Base-by-base conservation (phyloP, 2,888 invertebrate genomes). In the Chesias legatella region DNA sequence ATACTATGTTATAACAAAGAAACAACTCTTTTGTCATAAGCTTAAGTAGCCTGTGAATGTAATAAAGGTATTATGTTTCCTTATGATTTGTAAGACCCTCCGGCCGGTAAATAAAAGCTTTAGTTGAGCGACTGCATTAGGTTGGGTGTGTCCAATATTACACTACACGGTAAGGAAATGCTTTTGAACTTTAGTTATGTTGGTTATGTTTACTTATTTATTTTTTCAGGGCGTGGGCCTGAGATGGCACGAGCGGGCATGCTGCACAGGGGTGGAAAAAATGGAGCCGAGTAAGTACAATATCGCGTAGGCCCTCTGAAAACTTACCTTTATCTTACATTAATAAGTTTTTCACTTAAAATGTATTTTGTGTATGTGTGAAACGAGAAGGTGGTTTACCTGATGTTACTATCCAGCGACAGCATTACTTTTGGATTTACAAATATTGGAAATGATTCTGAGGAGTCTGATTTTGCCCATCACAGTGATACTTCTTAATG, bases 241-340 rank as follows among this genome's bases (percentile, higher is more conserved):
- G 91, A 91, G 89, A 93, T 93, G 93, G 92, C 93, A 88, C 91
- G 92, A 85, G 92, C 92, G 90, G 93, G 92, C 76, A 93, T 93
- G 90, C 91, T 92, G 88, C 92, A 93, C 88, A 92, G 92, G 90
- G 90, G 90, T 74, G 91, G 92, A 84, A 92, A 92, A 90, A 92
- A 92, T 85, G 91, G 92, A 86, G 90, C 92, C 73, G 93, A 93
- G 93, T 93, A 82, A 92, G 92, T 92, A 76, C 31, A 17, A 28
- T 27, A 31, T 38, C 32, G 20, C 27, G 5, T 5, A 25, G 10
- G 10, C 25, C 9, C 3, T 23, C 6, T 23, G n/a, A 23, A 23
- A 23, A 2, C 8, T 23, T n/a, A 8, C 9, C 25, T 8, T 25
- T 25, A 3, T 17, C 13, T 17, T 17, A 17, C 5, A 5, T n/a